A percentile compares a stretch with the other conserved stretches of the same genome.
Evolutionary conservation across 2,113 vertebrate species (phyloP).

Genomic region (Ceuthmochares aereus): DNA sequence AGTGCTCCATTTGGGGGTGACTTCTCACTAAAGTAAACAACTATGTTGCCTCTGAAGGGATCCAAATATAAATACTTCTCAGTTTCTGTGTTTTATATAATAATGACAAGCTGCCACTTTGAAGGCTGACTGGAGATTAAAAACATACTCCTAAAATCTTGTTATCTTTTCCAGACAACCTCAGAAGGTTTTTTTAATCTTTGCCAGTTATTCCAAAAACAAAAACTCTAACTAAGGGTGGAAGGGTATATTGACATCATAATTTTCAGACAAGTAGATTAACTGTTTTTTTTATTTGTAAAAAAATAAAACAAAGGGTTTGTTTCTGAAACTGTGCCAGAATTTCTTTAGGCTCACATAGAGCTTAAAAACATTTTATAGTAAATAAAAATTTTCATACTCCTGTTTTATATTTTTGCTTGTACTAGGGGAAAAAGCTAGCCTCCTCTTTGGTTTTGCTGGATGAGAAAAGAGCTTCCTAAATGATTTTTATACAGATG

Average conservation of each 20-base stretch:
- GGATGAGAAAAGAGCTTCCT: slow-evolving; percentile 20
- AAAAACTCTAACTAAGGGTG: neutral
- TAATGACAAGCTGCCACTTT: neutral
- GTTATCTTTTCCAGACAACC: neutral
- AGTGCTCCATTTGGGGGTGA: neutral
- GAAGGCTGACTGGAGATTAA: neutral
- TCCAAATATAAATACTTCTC: neutral
- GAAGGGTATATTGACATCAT: neutral
- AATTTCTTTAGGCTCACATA: neutral
- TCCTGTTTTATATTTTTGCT: neutral
- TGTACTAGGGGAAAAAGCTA: neutral
- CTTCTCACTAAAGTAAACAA: slow-evolving; percentile 4
- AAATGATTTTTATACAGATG: neutral
- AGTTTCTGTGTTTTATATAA: neutral
- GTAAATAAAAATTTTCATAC: neutral
- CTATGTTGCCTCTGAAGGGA: neutral
- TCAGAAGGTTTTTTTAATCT: neutral
- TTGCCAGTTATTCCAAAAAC: neutral
- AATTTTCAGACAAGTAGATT: neutral
- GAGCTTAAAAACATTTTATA: neutral
- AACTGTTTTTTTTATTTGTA: neutral
- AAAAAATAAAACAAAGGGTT: neutral
- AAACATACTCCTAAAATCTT: neutral
- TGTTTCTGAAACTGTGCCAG: neutral
- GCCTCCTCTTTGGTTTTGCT: neutral